Evolutionary conservation across 2,888 invertebrate species (phyloP).

Genomic region (Helicoverpa assulta): DNA sequence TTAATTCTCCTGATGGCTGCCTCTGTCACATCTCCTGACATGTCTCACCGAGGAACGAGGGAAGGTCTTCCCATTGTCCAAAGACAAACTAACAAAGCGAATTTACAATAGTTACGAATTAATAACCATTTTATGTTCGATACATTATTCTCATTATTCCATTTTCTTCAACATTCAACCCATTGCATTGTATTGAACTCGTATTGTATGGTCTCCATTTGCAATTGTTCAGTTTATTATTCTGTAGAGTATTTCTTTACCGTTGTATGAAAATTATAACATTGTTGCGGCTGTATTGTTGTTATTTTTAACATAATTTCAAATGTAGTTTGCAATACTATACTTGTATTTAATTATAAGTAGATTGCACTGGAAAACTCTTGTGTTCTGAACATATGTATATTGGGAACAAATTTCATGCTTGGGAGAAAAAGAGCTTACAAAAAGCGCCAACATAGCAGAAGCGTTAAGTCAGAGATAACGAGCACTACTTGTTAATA

Average conservation of each 20-base stretch:
- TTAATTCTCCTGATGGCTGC: background rate
- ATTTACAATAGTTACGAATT: slow-evolving; percentile 18
- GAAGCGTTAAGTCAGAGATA: too few species aligned
- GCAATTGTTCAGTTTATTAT: slow-evolving; percentile 46
- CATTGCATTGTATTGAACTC: slow-evolving; percentile 34
- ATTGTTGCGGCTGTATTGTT: slow-evolving; percentile 33
- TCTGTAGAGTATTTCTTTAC: slow-evolving; percentile 29
- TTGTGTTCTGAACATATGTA: background rate
- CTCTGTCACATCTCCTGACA: background rate
- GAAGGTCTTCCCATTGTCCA: background rate
- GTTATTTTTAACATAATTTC: background rate
- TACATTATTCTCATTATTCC: slow-evolving; percentile 46
- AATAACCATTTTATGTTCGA: slow-evolving; percentile 35
- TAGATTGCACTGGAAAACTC: background rate
- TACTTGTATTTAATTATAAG: background rate
- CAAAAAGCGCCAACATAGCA: too few species aligned
- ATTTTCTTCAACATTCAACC: slow-evolving; percentile 39
- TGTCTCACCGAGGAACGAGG: background rate
- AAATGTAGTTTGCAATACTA: background rate
- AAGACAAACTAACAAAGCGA: slow-evolving; percentile 7
- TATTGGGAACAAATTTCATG: background rate
- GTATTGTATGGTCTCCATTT: slow-evolving; percentile 44
- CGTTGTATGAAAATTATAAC: slow-evolving; percentile 20
- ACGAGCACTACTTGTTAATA: too few species aligned
- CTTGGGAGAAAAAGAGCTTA: too few species aligned